phyloP scores from a whole-genome alignment of 2,888 invertebrate species.

The Eilema griseolum region DNA sequence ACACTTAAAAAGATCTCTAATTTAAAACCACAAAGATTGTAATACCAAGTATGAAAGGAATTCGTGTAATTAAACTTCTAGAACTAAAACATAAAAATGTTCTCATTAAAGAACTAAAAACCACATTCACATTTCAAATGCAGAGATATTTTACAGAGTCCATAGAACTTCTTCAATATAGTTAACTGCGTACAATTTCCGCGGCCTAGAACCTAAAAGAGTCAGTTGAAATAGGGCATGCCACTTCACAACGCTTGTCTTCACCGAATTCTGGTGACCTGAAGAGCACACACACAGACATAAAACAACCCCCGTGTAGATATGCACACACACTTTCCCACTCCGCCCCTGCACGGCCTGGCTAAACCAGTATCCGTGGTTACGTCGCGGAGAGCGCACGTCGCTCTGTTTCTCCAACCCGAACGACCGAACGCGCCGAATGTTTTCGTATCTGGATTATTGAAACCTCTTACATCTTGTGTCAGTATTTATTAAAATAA shows the following conservation, averaged over 20 bases:
- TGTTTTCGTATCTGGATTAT: slow-evolving; percentile 52
- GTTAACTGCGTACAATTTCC: slow-evolving; percentile 39
- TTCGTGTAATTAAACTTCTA: slow-evolving; percentile 49
- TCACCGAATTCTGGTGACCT: slow-evolving; percentile 82
- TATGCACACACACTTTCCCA: slow-evolving; percentile 48
- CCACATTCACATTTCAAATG: slow-evolving; percentile 24
- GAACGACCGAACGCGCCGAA: slow-evolving; percentile 55
- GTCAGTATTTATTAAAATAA: slow-evolving; percentile 48
- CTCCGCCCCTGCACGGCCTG: slow-evolving; percentile 55
- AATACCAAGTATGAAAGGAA: slow-evolving; percentile 42
- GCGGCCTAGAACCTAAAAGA: slow-evolving; percentile 45
- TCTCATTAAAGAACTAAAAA: slow-evolving; percentile 33
- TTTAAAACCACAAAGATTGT: slow-evolving; percentile 49
- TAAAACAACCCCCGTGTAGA: slow-evolving; percentile 59
- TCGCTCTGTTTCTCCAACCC: slow-evolving; percentile 37
- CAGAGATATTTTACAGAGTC: slow-evolving; percentile 7
- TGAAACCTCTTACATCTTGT: slow-evolving; percentile 50
- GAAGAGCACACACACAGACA: slow-evolving; percentile 72
- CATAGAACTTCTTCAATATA: slow-evolving; percentile 14
- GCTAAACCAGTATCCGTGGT: slow-evolving; percentile 64
- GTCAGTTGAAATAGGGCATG: slow-evolving; percentile 71
- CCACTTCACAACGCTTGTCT: slow-evolving; percentile 71
- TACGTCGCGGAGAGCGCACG: slow-evolving; percentile 55
- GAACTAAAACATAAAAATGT: slow-evolving; percentile 42
- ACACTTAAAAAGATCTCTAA: slow-evolving; percentile 36